phyloP scores from a whole-genome alignment of 1,140 invertebrate genomes.

The Cydia splendana region DNA sequence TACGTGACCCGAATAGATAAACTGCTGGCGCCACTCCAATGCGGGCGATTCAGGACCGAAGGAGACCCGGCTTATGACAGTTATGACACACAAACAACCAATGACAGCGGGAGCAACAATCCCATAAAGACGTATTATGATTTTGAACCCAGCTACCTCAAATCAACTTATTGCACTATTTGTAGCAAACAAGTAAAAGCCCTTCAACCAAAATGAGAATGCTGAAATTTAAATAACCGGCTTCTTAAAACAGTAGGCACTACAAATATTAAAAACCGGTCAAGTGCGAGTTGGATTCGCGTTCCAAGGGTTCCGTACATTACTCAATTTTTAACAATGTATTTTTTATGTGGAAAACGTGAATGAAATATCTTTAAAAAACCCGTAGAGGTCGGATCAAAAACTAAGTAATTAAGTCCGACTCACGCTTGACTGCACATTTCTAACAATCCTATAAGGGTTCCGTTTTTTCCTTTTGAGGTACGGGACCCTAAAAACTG shows the following conservation, averaged over 20 bases:
- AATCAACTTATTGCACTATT: not conserved
- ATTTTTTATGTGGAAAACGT: too few relatives aligned
- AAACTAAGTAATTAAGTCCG: too few relatives aligned
- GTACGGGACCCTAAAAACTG: too few relatives aligned
- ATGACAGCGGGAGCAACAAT: slow-evolving; percentile 8
- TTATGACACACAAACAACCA: not conserved
- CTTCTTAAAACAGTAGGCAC: not conserved
- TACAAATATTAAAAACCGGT: not conserved
- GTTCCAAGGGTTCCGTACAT: too few relatives aligned
- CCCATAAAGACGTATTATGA: slow-evolving; percentile 9
- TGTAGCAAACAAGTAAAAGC: not conserved
- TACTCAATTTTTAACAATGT: too few relatives aligned
- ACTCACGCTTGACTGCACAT: too few relatives aligned
- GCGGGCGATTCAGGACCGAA: not conserved
- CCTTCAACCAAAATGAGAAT: not conserved
- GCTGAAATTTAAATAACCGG: not conserved
- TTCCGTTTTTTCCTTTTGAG: too few relatives aligned
- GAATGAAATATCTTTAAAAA: too few relatives aligned
- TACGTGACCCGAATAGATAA: slow-evolving; percentile 16
- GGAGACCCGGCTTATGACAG: not conserved
- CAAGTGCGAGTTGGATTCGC: too few relatives aligned
- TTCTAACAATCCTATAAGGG: too few relatives aligned
- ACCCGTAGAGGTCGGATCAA: too few relatives aligned
- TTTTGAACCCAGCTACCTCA: not conserved
- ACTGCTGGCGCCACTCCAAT: slow-evolving; percentile 36